Percentiles rank a stretch among this genome's conserved stretches.
Conservation (phyloP, 2,113 vertebrate genomes). For the Labeo catla region DNA sequence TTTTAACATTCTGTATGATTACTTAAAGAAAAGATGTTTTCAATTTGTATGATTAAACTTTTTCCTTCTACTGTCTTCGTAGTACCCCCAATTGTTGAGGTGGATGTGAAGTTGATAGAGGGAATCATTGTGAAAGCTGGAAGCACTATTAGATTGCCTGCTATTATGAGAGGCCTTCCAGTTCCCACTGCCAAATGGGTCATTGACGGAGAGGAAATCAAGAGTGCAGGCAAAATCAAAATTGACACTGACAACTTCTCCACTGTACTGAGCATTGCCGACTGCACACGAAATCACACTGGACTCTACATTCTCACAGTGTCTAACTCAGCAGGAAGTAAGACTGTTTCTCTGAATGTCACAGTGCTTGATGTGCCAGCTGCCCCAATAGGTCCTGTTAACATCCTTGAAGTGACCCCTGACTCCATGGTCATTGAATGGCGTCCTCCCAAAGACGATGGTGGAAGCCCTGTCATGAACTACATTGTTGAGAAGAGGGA, state of each 20-base stretch:
- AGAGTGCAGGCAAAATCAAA: conserved; percentile 84
- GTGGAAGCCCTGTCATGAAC: conserved; percentile 91
- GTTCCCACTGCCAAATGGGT: conserved; percentile 91
- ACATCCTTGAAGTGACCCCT: conserved; percentile 92
- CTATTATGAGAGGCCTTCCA: conserved; percentile 95
- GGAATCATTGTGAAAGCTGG: conserved; percentile 97
- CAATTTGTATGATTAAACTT: conserved; percentile 35
- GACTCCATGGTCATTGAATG: conserved; percentile 95
- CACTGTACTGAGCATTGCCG: conserved; percentile 91
- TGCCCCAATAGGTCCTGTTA: conserved; percentile 92
- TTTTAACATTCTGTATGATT: not conserved
- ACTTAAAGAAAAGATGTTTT: not conserved
- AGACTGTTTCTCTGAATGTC: conserved; percentile 87
- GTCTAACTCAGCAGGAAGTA: conserved; percentile 92
- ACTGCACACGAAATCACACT: conserved; percentile 90
- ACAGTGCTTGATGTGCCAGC: conserved; percentile 96
- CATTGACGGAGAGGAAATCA: conserved; percentile 88
- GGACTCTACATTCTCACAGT: conserved; percentile 95
- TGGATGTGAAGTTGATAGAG: conserved; percentile 94
- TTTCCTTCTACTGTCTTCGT: conserved; percentile 60
- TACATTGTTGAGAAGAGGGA: conserved; percentile 97
- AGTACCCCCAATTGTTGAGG: conserved; percentile 91
- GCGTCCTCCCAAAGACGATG: conserved; percentile 95
- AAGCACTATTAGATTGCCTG: conserved; percentile 91
- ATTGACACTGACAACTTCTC: conserved; percentile 92